These are phyloP conservation scores for Amphilophus citrinellus DNA, from an alignment of 2,113 vertebrate genomes.

Conservation along the genomic window DNA sequence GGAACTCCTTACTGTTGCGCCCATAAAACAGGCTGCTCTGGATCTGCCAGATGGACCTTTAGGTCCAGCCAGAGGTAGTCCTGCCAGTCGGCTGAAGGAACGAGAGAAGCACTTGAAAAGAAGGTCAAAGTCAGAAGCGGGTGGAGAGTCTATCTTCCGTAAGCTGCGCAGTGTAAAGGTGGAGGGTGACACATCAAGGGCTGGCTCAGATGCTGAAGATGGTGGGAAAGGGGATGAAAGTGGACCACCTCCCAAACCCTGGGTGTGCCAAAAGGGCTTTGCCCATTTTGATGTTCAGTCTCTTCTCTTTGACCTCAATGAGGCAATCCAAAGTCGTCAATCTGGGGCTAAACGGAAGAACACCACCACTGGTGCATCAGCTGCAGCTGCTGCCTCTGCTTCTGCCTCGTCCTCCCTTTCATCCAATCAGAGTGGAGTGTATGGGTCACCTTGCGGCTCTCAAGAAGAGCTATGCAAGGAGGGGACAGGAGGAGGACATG, in stretches of 20 bases:
- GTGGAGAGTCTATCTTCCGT: conserved; percentile 98
- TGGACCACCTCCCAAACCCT: conserved; percentile 85
- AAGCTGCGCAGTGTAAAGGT: conserved; percentile 96
- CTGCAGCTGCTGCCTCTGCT: conserved; percentile 91
- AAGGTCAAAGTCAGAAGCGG: conserved; percentile 97
- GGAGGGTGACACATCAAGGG: conserved; percentile 89
- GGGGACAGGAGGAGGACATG: conserved; percentile 78
- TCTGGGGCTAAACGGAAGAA: conserved; percentile 94
- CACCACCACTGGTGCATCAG: conserved; percentile 96
- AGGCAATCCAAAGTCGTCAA: conserved; percentile 90
- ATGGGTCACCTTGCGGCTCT: conserved; percentile 95
- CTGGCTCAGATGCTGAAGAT: conserved; percentile 93
- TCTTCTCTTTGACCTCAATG: conserved; percentile 96
- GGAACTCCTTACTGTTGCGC: conserved; percentile 90
- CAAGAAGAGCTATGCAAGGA: conserved; percentile 96
- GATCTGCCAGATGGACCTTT: conserved; percentile 93
- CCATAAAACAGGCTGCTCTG: conserved; percentile 81
- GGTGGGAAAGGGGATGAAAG: conserved; percentile 89
- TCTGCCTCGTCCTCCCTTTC: conserved; percentile 89
- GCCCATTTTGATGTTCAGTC: conserved; percentile 97
- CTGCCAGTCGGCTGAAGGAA: conserved; percentile 93
- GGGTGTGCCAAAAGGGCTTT: conserved; percentile 96
- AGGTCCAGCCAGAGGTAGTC: conserved; percentile 86
- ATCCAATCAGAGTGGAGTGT: conserved; percentile 84
- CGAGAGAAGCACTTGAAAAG: conserved; percentile 97